Evolutionary conservation across 2,888 invertebrate genomes (phyloP).

Genomic region (Mellilla xanthometata): DNA sequence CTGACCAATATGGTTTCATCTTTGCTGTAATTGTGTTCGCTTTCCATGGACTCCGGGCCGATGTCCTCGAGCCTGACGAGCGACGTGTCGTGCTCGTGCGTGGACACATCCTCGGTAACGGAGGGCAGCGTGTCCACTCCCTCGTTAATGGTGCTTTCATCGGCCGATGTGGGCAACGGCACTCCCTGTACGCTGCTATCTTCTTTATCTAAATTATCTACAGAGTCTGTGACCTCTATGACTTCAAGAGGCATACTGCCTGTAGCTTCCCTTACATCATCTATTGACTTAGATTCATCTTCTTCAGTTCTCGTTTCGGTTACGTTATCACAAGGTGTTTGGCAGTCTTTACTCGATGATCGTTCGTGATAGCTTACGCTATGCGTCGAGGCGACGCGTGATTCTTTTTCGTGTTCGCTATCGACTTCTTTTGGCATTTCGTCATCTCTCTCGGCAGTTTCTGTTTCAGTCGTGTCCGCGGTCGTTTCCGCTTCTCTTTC

Average conservation of each 20-base stretch:
- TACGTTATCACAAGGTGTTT: slow-evolving; percentile 67
- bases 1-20: slow-evolving; percentile 34
- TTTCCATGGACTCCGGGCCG: slow-evolving; percentile 29
- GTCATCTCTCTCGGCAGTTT: slow-evolving; percentile 37
- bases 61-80: slow-evolving; percentile 26
- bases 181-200: slow-evolving; percentile 29
- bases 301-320: slow-evolving; percentile 65
- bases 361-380: slow-evolving; percentile 68
- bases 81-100: slow-evolving; percentile 24
- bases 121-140: slow-evolving; percentile 30
- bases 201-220: slow-evolving; percentile 15
- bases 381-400: slow-evolving; percentile 68
- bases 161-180: slow-evolving; percentile 41
- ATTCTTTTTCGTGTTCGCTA: slow-evolving; percentile 67
- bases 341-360: slow-evolving; percentile 72
- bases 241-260: slow-evolving; percentile 39
- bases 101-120: slow-evolving; percentile 28
- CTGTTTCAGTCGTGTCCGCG: slow-evolving; percentile 23
- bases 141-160: slow-evolving; percentile 31
- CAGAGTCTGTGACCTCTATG: slow-evolving; percentile 42
- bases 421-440: slow-evolving; percentile 69
- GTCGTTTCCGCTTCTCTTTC: slow-evolving; percentile 1
- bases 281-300: slow-evolving; percentile 75
- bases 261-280: slow-evolving; percentile 49
- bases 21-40: slow-evolving; percentile 31